These are phyloP conservation scores for Petaurus breviceps DNA, from an alignment of 2,113 vertebrate species.

Conservation along the genomic window DNA sequence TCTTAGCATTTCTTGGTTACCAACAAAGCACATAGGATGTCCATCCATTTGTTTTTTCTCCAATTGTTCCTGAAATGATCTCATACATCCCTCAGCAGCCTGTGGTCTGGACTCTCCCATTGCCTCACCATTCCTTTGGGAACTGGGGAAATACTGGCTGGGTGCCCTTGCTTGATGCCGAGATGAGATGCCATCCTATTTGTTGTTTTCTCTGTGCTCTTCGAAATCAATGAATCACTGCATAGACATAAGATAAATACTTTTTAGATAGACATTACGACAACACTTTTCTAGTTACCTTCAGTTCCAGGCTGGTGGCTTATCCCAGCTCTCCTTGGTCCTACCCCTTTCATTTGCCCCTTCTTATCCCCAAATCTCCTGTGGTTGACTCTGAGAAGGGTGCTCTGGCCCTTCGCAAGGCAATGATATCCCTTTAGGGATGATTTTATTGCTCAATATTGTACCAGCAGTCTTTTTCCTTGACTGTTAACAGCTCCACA, in stretches of 20 bases:
- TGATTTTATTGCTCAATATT: slow-evolving; percentile 65
- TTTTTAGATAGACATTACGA: slow-evolving; percentile 38
- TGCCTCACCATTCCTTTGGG: too few species aligned
- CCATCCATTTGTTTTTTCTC: too few species aligned
- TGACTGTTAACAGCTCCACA: slow-evolving; percentile 36
- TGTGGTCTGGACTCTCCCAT: too few species aligned
- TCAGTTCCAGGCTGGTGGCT: too few species aligned
- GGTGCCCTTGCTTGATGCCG: too few species aligned
- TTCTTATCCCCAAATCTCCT: slow-evolving; percentile 55
- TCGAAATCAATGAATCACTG: not conserved
- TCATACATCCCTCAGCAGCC: too few species aligned
- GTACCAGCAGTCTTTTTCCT: slow-evolving; percentile 62
- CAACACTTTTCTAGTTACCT: slow-evolving; percentile 45
- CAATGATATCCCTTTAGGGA: slow-evolving; percentile 45
- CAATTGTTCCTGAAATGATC: too few species aligned
- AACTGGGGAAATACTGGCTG: too few species aligned
- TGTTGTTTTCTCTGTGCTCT: slow-evolving; percentile 10
- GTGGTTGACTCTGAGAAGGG: slow-evolving; percentile 58
- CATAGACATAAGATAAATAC: slow-evolving; percentile 18
- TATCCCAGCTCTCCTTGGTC: too few species aligned
- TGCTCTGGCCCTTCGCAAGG: slow-evolving; percentile 64
- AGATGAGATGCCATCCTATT: slow-evolving; percentile 1
- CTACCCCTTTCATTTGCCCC: slow-evolving; percentile 39
- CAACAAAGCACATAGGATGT: too few species aligned
- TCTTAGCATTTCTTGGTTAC: too few species aligned